Percentiles rank a stretch among this genome's conserved stretches.
Evolutionary conservation across 2,113 vertebrate species (phyloP).

Genomic region (Chionomys nivalis): DNA sequence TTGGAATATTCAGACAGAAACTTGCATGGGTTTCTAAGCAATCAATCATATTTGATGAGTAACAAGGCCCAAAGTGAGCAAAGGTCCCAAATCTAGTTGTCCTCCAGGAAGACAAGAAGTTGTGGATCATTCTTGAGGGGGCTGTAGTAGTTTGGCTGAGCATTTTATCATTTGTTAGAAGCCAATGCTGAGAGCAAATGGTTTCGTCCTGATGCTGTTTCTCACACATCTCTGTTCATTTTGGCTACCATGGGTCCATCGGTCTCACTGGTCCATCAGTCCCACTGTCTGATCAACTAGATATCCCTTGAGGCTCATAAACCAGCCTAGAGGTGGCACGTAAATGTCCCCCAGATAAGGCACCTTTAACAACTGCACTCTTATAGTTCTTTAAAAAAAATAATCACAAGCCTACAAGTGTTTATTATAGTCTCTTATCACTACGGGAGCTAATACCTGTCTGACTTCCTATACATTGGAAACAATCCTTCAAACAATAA

Average conservation of each 20-base stretch:
- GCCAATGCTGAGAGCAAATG: background rate
- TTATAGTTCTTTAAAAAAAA: background rate
- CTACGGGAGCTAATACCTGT: background rate
- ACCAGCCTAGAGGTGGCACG: background rate
- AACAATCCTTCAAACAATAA: conserved; percentile 22
- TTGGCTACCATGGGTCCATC: background rate
- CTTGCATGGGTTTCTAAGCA: background rate
- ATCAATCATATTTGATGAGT: background rate
- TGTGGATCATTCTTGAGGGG: background rate
- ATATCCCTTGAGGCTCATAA: background rate
- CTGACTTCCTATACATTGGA: background rate
- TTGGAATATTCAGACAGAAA: background rate
- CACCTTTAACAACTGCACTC: background rate
- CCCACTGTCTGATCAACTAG: background rate
- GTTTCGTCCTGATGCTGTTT: background rate
- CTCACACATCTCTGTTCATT: background rate
- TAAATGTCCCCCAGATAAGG: background rate
- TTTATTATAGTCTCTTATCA: background rate
- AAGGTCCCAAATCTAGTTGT: background rate
- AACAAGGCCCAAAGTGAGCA: background rate
- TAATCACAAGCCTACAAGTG: background rate
- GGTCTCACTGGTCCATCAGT: background rate
- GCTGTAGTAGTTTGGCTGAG: background rate
- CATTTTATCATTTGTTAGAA: background rate
- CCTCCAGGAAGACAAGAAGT: background rate